Evolutionary conservation across 2,113 vertebrate genomes (phyloP).

Genomic region (Corythoichthys intestinalis): DNA sequence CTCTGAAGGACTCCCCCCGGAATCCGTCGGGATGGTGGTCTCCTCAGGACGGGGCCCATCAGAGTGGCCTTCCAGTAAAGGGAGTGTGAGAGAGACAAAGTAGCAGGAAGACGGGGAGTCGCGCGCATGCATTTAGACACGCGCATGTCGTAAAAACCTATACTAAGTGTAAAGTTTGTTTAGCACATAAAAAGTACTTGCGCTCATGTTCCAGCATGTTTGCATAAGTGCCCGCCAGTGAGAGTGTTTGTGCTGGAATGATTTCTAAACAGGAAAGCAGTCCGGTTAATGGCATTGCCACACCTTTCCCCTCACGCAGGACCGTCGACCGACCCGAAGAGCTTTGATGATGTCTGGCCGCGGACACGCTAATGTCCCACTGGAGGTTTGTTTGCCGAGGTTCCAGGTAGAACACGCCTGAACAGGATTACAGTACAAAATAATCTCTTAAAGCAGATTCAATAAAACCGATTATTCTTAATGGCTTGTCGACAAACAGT

Average conservation of each 20-base stretch:
- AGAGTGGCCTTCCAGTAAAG: conserved; percentile 70
- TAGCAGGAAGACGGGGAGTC: conserved; percentile 35
- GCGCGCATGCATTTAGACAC: conserved; percentile 42
- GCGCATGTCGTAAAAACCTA: conserved; percentile 39
- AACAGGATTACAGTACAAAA: background rate
- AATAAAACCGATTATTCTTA: too few relatives aligned
- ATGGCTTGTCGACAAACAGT: too few relatives aligned
- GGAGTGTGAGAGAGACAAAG: conserved; percentile 42
- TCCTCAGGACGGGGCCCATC: conserved; percentile 56
- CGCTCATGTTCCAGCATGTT: conserved; percentile 34
- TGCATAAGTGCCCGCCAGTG: conserved; percentile 29
- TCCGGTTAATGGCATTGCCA: conserved; percentile 56
- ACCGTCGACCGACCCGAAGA: conserved; percentile 23
- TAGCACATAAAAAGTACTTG: conserved; percentile 43
- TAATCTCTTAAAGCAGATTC: background rate
- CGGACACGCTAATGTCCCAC: background rate
- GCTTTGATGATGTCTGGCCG: conserved; percentile 14
- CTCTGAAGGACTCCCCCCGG: conserved; percentile 68
- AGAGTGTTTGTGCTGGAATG: conserved; percentile 52
- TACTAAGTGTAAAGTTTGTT: conserved; percentile 66
- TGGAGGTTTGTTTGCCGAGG: background rate
- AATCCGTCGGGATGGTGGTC: conserved; percentile 65
- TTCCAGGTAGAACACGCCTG: background rate
- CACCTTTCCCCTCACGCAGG: conserved; percentile 52
- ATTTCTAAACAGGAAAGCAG: conserved; percentile 67